phyloP scores from a whole-genome alignment of 2,113 vertebrate genomes.

The Ibidorhyncha struthersii region DNA sequence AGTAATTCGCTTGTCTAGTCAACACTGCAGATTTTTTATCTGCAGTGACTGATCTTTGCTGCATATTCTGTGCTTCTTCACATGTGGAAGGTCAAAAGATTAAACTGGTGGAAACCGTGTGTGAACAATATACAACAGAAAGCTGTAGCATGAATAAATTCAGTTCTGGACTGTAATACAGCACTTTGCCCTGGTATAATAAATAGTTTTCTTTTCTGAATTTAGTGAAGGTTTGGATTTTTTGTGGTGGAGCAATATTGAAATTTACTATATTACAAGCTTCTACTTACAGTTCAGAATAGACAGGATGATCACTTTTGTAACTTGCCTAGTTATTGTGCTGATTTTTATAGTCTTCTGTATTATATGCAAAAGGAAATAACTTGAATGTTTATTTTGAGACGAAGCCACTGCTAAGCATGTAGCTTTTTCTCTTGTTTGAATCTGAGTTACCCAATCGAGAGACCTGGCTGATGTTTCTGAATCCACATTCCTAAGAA shows the following conservation, averaged over 20 bases:
- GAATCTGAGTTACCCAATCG: not conserved
- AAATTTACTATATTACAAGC: not conserved
- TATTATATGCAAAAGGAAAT: not conserved
- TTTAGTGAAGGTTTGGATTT: not conserved
- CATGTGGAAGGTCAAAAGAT: not conserved
- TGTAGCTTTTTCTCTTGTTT: not conserved
- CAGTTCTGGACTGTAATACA: not conserved
- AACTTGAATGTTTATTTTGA: not conserved
- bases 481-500: not conserved
- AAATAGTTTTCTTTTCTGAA: not conserved
- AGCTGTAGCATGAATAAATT: not conserved
- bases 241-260: not conserved
- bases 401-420: not conserved
- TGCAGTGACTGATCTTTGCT: slow-evolving; percentile 6
- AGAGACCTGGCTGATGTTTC: not conserved
- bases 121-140: not conserved
- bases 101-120: not conserved
- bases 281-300: not conserved
- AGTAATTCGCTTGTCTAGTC: slow-evolving; percentile 27
- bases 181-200: not conserved
- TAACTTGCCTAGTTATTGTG: not conserved
- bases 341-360: not conserved
- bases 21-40: slow-evolving; percentile 10
- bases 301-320: not conserved
- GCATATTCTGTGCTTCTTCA: not conserved